Evolutionary conservation across 2,888 invertebrate genomes (phyloP).

Genomic region (Idaea biselata): DNA sequence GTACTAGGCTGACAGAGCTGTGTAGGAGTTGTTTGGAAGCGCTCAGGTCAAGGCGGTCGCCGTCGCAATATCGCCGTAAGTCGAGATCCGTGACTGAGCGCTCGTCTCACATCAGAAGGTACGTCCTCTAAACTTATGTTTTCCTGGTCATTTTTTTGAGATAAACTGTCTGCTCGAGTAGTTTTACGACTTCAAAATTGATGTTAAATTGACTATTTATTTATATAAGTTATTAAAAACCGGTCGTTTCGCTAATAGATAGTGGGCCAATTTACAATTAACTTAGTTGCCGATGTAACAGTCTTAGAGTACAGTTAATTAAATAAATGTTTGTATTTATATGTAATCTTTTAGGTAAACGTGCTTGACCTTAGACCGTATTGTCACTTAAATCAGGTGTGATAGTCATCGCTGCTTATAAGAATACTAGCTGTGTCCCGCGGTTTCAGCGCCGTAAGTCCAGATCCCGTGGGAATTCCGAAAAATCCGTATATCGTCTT

Average conservation of each 20-base stretch:
- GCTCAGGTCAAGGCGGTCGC: constrained; percentile 68
- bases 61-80: constrained; percentile 45
- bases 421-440: too few relatives aligned
- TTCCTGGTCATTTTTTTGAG: constrained; percentile 20
- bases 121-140: constrained; percentile 54
- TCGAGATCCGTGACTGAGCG: constrained; percentile 59
- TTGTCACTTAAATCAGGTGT: too few relatives aligned
- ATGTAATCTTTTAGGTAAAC: too few relatives aligned
- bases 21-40: constrained; percentile 56
- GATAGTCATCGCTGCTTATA: too few relatives aligned
- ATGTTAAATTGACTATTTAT: background rate
- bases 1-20: constrained; percentile 55
- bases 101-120: constrained; percentile 47
- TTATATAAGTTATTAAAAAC: background rate
- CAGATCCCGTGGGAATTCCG: too few relatives aligned
- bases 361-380: too few relatives aligned
- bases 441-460: too few relatives aligned
- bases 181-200: background rate
- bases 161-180: background rate
- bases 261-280: background rate
- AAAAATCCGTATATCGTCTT: too few relatives aligned
- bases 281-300: background rate
- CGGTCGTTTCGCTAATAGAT: background rate
- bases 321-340: constrained; percentile 6
- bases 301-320: background rate